Percentiles rank a stretch among this genome's conserved stretches.
Evolutionary conservation across 37 sponge, comb jelly and placozoan genomes (phyloP).

Genomic region (Trichoplax adhaerens): DNA sequence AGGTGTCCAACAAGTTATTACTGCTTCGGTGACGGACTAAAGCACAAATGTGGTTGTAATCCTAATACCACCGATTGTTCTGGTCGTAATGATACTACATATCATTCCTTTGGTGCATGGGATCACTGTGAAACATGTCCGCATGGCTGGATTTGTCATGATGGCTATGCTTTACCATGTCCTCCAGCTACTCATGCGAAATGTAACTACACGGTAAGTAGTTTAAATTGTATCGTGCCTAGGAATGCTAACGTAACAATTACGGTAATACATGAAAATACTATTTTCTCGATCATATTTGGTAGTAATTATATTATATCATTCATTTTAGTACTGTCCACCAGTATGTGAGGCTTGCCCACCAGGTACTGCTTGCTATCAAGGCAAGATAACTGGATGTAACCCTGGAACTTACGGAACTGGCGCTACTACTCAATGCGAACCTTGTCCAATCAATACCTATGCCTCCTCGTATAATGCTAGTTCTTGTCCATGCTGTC

Average conservation of each 20-base stretch:
- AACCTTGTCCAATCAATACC: constrained; percentile 3
- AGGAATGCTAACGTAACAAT: neutral
- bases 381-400: constrained; percentile 8
- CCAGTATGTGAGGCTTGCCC: constrained; percentile 11
- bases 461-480: constrained; percentile 7
- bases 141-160: constrained; percentile 10
- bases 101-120: constrained; percentile 9
- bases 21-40: too few relatives aligned
- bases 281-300: too few relatives aligned
- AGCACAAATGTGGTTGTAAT: too few relatives aligned
- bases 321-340: too few relatives aligned
- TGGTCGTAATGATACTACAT: too few relatives aligned
- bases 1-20: too few relatives aligned
- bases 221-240: neutral
- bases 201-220: constrained; percentile 4
- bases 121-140: constrained; percentile 9
- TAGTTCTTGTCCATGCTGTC: constrained; percentile 3
- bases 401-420: constrained; percentile 9
- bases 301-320: too few relatives aligned
- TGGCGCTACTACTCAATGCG: constrained; percentile 3
- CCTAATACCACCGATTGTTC: too few relatives aligned
- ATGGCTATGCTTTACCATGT: neutral
- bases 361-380: constrained; percentile 8
- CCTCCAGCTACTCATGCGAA: too few relatives aligned
- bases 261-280: too few relatives aligned